These are phyloP conservation scores for Cynopterus sphinx DNA, from an alignment of 2,797 vertebrate genomes.

Conservation along the genomic window DNA sequence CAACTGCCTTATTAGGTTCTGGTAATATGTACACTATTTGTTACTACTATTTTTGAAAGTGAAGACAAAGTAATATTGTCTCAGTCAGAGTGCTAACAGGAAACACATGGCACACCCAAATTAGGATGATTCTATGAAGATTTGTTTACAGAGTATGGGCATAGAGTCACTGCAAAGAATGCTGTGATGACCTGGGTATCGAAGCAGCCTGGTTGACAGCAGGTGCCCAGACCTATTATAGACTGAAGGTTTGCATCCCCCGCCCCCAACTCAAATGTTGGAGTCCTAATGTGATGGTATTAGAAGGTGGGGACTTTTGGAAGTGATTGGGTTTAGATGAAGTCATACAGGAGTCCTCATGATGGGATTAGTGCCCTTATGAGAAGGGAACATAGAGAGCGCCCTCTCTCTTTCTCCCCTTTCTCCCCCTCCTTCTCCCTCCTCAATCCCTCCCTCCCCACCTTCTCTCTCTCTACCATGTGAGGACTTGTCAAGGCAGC, in stretches of 20 bases:
- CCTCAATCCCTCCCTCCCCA: not conserved
- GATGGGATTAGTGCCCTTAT: not conserved
- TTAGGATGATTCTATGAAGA: not conserved
- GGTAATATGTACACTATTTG: not conserved
- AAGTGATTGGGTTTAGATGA: not conserved
- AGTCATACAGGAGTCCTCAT: not conserved
- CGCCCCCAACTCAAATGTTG: not conserved
- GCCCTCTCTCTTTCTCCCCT: not conserved
- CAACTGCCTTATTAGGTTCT: not conserved
- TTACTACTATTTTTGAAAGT: not conserved
- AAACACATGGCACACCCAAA: not conserved
- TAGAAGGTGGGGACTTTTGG: not conserved
- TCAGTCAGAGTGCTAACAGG: not conserved
- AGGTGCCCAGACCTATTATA: not conserved
- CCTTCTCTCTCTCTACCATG: no score
- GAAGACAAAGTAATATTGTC: not conserved
- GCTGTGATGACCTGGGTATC: not conserved
- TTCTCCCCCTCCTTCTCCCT: not conserved
- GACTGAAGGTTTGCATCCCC: not conserved
- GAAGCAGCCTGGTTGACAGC: not conserved
- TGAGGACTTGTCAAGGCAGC: not conserved
- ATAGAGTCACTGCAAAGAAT: not conserved
- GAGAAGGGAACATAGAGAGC: not conserved
- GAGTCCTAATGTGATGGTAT: not conserved
- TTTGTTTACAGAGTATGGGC: not conserved